These are phyloP conservation scores for Esperia sulphurella DNA, from an alignment of 2,888 invertebrate species.

Conservation along the genomic window DNA sequence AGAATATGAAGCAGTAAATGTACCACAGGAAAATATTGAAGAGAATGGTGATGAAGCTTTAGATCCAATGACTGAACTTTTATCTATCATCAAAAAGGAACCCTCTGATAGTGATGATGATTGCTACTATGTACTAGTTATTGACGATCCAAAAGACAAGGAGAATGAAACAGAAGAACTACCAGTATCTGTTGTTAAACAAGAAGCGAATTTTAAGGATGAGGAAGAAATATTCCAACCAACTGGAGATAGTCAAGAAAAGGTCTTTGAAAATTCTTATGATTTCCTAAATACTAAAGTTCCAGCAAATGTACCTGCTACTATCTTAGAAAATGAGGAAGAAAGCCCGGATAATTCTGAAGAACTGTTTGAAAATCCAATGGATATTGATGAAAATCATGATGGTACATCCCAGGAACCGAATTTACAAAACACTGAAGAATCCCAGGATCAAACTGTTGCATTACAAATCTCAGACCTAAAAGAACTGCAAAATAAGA, in stretches of 20 bases:
- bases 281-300: constrained; percentile 59
- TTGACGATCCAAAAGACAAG: constrained; percentile 50
- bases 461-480: constrained; percentile 22
- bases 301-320: constrained; percentile 61
- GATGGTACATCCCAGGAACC: constrained; percentile 36
- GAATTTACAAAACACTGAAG: constrained; percentile 19
- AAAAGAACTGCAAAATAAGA: constrained; percentile 25
- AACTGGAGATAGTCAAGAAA: constrained; percentile 6
- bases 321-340: constrained; percentile 68
- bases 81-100: constrained; percentile 61
- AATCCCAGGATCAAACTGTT: constrained; percentile 27
- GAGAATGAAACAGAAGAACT: constrained; percentile 11
- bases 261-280: constrained; percentile 47
- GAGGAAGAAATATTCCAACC: constrained; percentile 10
- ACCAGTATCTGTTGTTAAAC: constrained; percentile 2
- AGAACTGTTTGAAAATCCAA: constrained; percentile 25
- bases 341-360: constrained; percentile 48
- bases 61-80: constrained; percentile 59
- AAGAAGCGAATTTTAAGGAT: constrained; percentile 15
- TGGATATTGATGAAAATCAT: constrained; percentile 43
- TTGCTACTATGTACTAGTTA: constrained; percentile 68
- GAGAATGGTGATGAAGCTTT: constrained; percentile 33
- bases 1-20: constrained; percentile 22
- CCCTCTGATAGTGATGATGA: constrained; percentile 69
- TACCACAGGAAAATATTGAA: constrained; percentile 13